Conservation (phyloP, 2,113 vertebrate genomes). For the Podarcis raffonei region DNA sequence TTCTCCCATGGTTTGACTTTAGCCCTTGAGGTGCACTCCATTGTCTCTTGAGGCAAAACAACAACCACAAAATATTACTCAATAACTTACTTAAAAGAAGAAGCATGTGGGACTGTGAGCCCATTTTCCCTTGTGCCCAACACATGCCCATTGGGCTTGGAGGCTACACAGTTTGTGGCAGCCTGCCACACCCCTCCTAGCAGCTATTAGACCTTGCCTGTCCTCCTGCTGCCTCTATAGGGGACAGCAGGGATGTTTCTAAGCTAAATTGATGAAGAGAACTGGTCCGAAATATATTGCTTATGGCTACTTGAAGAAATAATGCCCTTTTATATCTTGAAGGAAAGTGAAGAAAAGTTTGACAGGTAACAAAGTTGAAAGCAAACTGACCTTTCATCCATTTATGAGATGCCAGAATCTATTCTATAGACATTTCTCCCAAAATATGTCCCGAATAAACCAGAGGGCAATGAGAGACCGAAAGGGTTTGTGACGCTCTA, state of each 20-base stretch:
- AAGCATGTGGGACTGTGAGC: too few relatives aligned
- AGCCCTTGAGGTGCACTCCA: too few relatives aligned
- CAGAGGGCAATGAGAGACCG: not conserved
- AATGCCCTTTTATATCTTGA: not conserved
- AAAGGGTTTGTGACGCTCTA: not conserved
- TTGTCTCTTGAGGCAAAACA: too few relatives aligned
- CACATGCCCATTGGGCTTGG: too few relatives aligned
- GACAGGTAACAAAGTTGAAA: not conserved
- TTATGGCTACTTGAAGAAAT: not conserved
- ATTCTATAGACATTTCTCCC: not conserved
- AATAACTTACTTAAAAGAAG: too few relatives aligned
- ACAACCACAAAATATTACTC: too few relatives aligned
- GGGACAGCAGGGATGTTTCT: not conserved
- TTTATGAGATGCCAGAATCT: not conserved
- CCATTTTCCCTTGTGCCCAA: too few relatives aligned
- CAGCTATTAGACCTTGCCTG: too few relatives aligned
- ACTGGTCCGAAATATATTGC: not conserved
- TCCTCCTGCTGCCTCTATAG: too few relatives aligned
- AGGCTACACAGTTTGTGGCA: too few relatives aligned
- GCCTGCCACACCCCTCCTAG: too few relatives aligned
- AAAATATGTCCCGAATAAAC: not conserved
- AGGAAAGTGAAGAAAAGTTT: not conserved
- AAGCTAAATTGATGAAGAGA: not conserved
- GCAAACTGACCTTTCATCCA: not conserved
- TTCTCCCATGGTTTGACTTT: too few relatives aligned